These are phyloP conservation scores for Pyrgilauda ruficollis DNA, from an alignment of 2,113 vertebrate genomes.

Conservation along the genomic window DNA sequence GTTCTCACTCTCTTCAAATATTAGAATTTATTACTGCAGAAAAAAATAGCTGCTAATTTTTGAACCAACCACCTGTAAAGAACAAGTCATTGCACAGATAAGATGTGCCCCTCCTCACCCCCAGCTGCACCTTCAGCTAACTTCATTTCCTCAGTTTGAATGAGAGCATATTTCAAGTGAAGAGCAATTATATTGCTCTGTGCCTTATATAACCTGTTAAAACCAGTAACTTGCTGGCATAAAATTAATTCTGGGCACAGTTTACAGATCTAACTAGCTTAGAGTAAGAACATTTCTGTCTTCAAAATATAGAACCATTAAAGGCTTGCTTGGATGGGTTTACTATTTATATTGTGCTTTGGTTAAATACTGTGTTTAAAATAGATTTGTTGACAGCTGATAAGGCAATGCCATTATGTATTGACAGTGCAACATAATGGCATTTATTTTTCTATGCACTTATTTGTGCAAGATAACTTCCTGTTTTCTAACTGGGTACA, in stretches of 20 bases:
- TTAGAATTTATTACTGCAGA: slow-evolving; percentile 61
- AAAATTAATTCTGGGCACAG: slow-evolving; percentile 53
- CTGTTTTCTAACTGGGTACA: not conserved
- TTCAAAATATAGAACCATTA: not conserved
- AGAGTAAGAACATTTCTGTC: not conserved
- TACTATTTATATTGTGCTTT: not conserved
- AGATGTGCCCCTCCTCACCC: not conserved
- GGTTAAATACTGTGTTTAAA: not conserved
- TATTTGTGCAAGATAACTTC: not conserved
- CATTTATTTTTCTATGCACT: not conserved
- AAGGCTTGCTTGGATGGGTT: not conserved
- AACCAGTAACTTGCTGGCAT: slow-evolving; percentile 46
- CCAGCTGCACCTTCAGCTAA: slow-evolving; percentile 16
- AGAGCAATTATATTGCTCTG: slow-evolving; percentile 44
- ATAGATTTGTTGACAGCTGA: not conserved
- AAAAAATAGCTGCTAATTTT: slow-evolving; percentile 63
- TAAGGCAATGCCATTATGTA: not conserved
- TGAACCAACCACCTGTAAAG: slow-evolving; percentile 49
- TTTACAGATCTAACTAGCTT: slow-evolving; percentile 10
- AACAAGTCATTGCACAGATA: slow-evolving; percentile 52
- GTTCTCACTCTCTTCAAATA: slow-evolving; percentile 61
- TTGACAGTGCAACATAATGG: not conserved
- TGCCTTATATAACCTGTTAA: slow-evolving; percentile 41
- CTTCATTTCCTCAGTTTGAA: slow-evolving; percentile 53
- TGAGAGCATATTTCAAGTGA: slow-evolving; percentile 42